Evolutionary conservation across 2,888 invertebrate genomes (phyloP).

Genomic region (Ernsta delagoae): DNA sequence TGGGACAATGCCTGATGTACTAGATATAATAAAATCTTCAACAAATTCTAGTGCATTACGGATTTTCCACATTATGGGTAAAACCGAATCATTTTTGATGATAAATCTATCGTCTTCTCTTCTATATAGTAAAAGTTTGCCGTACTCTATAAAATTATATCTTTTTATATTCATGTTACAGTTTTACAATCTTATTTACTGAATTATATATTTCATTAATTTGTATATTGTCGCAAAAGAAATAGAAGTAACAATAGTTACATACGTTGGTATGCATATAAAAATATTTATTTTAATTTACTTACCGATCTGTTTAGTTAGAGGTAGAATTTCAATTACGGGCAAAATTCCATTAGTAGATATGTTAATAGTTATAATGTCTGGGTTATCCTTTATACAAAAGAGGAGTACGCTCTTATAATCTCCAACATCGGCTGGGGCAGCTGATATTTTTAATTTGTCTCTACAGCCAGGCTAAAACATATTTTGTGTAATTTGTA

Average conservation of each 20-base stretch:
- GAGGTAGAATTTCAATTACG: constrained; percentile 75
- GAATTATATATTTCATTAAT: no score
- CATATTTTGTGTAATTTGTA: background rate
- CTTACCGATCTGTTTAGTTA: constrained; percentile 70
- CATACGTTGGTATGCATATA: no score
- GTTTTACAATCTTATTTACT: no score
- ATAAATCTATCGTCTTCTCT: constrained; percentile 76
- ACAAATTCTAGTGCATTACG: constrained; percentile 65
- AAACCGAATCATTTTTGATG: constrained; percentile 83
- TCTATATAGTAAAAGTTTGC: constrained; percentile 80
- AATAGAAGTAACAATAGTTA: no score
- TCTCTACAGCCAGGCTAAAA: constrained; percentile 70
- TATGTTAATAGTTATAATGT: constrained; percentile 78
- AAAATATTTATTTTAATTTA: constrained; percentile 5
- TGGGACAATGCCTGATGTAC: constrained; percentile 68
- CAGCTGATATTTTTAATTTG: constrained; percentile 67
- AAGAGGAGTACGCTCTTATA: constrained; percentile 63
- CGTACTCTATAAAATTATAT: constrained; percentile 68
- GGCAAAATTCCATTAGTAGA: constrained; percentile 80
- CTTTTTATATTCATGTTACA: no score
- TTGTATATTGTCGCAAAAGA: no score
- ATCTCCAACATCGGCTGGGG: constrained; percentile 65
- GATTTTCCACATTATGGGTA: constrained; percentile 84
- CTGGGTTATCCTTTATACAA: constrained; percentile 85
- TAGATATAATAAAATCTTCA: constrained; percentile 76